These are phyloP conservation scores for Scopus umbretta DNA, from an alignment of 2,113 vertebrate species.

Conservation along the genomic window DNA sequence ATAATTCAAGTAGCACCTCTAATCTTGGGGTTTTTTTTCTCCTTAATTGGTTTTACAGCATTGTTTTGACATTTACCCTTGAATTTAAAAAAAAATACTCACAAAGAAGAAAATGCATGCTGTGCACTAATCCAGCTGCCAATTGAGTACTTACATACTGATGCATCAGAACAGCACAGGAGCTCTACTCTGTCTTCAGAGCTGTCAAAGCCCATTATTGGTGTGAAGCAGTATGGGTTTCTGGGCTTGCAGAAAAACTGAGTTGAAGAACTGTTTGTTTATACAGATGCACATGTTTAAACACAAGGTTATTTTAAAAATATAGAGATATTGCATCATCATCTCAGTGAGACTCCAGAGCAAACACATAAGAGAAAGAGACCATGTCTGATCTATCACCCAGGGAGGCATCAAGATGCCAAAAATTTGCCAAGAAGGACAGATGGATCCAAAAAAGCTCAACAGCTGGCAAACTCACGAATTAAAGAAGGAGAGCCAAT, in stretches of 20 bases:
- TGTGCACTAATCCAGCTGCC: constrained; percentile 47
- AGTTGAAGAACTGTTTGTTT: not conserved
- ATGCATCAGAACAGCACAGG: not conserved
- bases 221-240: not conserved
- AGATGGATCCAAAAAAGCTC: not conserved
- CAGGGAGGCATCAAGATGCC: not conserved
- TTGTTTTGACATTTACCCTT: constrained; percentile 70
- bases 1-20: constrained; percentile 66
- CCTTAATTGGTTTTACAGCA: constrained; percentile 65
- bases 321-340: not conserved
- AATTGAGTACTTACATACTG: constrained; percentile 21
- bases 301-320: not conserved
- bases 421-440: not conserved
- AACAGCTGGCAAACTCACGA: not conserved
- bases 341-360: not conserved
- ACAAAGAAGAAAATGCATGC: constrained; percentile 34
- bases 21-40: constrained; percentile 64
- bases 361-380: not conserved
- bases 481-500: not conserved
- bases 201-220: not conserved
- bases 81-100: constrained; percentile 46
- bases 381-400: not conserved
- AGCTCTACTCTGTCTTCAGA: not conserved
- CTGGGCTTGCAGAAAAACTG: not conserved
- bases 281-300: not conserved